These are phyloP conservation scores for Andrena minutula DNA, from an alignment of 2,888 invertebrate genomes.

Conservation along the genomic window DNA sequence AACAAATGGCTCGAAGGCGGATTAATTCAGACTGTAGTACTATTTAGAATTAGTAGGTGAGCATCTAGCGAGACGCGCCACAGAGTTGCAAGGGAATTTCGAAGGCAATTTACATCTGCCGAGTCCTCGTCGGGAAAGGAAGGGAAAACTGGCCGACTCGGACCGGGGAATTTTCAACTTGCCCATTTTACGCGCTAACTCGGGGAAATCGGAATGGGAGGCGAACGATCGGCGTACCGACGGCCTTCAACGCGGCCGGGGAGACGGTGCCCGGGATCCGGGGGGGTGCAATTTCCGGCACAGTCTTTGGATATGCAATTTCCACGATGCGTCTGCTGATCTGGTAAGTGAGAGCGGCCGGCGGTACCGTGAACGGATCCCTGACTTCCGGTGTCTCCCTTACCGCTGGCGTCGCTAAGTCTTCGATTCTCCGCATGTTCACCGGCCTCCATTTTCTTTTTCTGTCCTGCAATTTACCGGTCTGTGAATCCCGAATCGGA, in stretches of 20 bases:
- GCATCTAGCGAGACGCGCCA: too few relatives aligned
- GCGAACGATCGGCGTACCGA: conserved; percentile 46
- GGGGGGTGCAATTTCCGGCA: conserved; percentile 30
- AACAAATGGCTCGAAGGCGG: conserved; percentile 47
- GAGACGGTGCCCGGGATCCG: conserved; percentile 70
- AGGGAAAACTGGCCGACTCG: too few relatives aligned
- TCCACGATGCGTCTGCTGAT: conserved; percentile 62
- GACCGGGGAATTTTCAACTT: conserved; percentile 24
- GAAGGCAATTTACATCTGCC: conserved; percentile 31
- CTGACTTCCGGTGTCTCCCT: conserved; percentile 36
- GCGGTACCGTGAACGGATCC: conserved; percentile 71
- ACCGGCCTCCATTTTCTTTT: conserved; percentile 62
- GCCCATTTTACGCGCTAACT: too few relatives aligned
- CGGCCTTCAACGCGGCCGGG: conserved; percentile 66
- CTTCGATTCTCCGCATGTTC: conserved; percentile 60
- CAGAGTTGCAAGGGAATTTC: too few relatives aligned
- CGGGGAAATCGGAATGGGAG: background rate
- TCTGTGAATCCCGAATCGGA: background rate
- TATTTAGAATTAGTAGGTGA: conserved; percentile 1
- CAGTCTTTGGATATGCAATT: conserved; percentile 60
- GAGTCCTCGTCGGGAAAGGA: background rate
- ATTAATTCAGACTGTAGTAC: conserved; percentile 61
- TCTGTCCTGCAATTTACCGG: conserved; percentile 49
- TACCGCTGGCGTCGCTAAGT: conserved; percentile 63
- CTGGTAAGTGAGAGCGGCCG: conserved; percentile 71